Evolutionary conservation across 2,113 vertebrate genomes (phyloP).

Genomic region (Columba janthina): DNA sequence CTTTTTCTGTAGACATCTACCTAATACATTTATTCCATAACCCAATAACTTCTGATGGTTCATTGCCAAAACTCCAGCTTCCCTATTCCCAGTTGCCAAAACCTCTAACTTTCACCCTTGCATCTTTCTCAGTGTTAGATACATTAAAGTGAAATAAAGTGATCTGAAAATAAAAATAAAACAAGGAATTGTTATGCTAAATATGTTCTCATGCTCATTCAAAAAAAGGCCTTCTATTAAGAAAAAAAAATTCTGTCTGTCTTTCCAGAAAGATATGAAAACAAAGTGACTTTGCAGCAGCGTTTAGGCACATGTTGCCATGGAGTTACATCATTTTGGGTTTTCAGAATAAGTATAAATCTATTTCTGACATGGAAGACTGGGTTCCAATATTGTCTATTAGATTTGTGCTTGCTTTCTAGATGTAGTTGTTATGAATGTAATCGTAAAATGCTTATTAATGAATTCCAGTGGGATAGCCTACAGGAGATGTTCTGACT

Average conservation of each 20-base stretch:
- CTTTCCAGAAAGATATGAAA: neutral
- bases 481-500: neutral
- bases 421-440: neutral
- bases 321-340: neutral
- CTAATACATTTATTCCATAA: neutral
- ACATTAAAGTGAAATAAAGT: conserved; percentile 24
- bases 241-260: neutral
- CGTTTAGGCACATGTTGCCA: neutral
- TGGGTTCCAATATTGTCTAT: neutral
- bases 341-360: neutral
- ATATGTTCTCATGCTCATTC: neutral
- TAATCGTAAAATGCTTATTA: neutral
- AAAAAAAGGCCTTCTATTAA: neutral
- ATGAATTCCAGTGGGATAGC: neutral
- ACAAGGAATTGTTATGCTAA: neutral
- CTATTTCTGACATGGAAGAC: neutral
- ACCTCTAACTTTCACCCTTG: neutral
- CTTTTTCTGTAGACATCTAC: neutral
- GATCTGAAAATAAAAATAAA: neutral
- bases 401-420: neutral
- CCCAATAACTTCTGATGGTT: neutral
- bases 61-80: conserved; percentile 20
- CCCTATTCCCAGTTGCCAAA: neutral
- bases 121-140: neutral
- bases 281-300: neutral